These are phyloP conservation scores for Cosmia pyralina DNA, from an alignment of 2,888 invertebrate species.

Conservation along the genomic window DNA sequence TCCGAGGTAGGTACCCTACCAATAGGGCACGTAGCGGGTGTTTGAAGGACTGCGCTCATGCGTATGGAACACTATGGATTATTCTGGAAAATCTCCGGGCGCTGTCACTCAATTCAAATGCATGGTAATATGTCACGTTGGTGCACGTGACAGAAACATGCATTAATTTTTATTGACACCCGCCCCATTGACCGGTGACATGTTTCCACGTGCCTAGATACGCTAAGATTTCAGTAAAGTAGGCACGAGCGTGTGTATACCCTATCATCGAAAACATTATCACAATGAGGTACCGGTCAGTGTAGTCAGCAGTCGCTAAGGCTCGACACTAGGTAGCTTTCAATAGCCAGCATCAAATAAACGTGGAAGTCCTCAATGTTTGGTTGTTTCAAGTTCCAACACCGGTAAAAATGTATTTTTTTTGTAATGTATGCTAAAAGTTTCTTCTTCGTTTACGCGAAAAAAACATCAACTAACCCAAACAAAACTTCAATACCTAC, in stretches of 20 bases:
- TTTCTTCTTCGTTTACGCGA: background rate
- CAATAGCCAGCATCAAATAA: background rate
- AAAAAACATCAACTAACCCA: too few relatives aligned
- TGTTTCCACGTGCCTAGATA: background rate
- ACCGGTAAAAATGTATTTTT: background rate
- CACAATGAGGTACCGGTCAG: background rate
- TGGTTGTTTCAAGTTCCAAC: background rate
- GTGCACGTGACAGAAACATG: slow-evolving; percentile 70
- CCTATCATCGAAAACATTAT: too few relatives aligned
- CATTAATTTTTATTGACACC: slow-evolving; percentile 30
- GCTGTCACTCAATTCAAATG: slow-evolving; percentile 80
- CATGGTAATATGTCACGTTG: slow-evolving; percentile 79
- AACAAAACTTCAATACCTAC: too few relatives aligned
- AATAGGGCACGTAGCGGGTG: slow-evolving; percentile 58
- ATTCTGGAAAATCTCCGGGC: slow-evolving; percentile 75
- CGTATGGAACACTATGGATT: slow-evolving; percentile 57
- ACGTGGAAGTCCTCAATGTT: background rate
- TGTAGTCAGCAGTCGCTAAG: too few relatives aligned
- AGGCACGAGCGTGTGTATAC: background rate
- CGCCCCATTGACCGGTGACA: too few relatives aligned
- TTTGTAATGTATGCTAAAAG: too few relatives aligned
- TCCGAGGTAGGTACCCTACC: slow-evolving; percentile 42
- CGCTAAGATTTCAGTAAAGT: background rate
- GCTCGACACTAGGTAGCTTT: background rate
- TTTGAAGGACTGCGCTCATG: slow-evolving; percentile 61